A percentile compares a stretch with the other conserved stretches of the same genome.
These are phyloP conservation scores for Cephus pulcher DNA, from an alignment of 2,888 invertebrate species.

Conservation along the genomic window DNA sequence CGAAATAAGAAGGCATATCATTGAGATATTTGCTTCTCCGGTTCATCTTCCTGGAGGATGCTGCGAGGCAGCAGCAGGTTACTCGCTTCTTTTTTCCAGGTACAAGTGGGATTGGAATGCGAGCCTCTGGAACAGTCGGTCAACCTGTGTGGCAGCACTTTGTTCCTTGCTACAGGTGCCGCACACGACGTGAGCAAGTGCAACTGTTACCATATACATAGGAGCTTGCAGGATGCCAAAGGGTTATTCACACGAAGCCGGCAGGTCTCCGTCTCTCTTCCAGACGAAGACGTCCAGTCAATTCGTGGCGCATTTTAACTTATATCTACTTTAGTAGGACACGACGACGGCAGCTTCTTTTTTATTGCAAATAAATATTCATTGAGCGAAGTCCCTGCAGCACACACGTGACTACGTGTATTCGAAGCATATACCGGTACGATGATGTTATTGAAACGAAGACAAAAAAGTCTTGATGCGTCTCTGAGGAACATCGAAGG, in stretches of 20 bases:
- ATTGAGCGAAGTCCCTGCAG: background rate
- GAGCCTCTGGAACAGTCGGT: conserved; percentile 6
- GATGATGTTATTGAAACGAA: background rate
- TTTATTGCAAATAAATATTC: background rate
- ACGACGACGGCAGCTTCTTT: background rate
- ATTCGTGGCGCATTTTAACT: background rate
- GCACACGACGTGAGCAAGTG: conserved; percentile 5
- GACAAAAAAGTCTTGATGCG: background rate
- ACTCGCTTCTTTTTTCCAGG: background rate
- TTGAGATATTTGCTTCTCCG: background rate
- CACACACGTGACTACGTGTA: background rate
- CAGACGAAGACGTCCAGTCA: background rate
- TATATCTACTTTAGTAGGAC: background rate
- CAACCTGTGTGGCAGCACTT: conserved; percentile 9
- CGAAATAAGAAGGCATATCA: background rate
- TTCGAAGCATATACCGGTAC: background rate
- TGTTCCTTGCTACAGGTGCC: background rate
- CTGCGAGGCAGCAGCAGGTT: background rate
- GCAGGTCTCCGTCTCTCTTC: background rate
- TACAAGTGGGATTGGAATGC: conserved; percentile 2
- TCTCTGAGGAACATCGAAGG: background rate
- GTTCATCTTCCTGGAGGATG: background rate
- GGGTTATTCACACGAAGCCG: background rate
- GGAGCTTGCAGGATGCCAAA: background rate
- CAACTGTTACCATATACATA: background rate